Conservation (phyloP, 2,888 invertebrate species). For the Sarcophaga carnaria region DNA sequence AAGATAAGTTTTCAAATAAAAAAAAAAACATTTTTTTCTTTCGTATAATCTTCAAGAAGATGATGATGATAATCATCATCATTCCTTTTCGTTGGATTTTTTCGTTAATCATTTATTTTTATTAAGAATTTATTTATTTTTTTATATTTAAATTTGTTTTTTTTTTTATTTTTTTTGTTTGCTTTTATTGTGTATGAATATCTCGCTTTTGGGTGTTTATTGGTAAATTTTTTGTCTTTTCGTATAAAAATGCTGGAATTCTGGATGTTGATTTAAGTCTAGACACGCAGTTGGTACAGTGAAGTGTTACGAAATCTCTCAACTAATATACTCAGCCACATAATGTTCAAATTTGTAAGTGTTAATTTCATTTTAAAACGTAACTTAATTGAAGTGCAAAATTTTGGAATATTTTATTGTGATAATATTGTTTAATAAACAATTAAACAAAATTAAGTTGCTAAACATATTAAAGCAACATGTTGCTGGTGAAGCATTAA, state of each 20-base stretch:
- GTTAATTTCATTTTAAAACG: neutral
- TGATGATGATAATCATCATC: slow-evolving; percentile 31
- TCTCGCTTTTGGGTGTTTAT: neutral
- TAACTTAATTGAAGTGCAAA: neutral
- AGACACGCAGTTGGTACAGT: slow-evolving; percentile 66
- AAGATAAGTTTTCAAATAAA: slow-evolving; percentile 67
- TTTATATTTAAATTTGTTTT: slow-evolving; percentile 1
- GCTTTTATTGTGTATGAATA: too few relatives aligned
- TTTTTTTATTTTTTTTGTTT: neutral
- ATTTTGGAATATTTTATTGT: neutral
- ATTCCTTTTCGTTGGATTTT: slow-evolving; percentile 3
- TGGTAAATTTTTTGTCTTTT: slow-evolving; percentile 52
- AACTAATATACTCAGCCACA: slow-evolving; percentile 62
- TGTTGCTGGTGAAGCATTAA: neutral
- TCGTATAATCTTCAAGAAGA: slow-evolving; percentile 16
- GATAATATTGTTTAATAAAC: neutral
- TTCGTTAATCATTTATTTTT: slow-evolving; percentile 43
- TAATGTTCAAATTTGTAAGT: slow-evolving; percentile 76
- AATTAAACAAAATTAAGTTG: neutral
- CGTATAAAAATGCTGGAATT: slow-evolving; percentile 75
- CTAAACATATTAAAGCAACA: neutral
- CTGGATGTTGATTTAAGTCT: slow-evolving; percentile 69
- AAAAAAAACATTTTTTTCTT: neutral
- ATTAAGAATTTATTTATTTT: slow-evolving; percentile 52
- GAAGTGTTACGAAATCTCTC: slow-evolving; percentile 68